phyloP scores from a whole-genome alignment of 2,888 invertebrate species.

The Leptarthrus brevirostris region DNA sequence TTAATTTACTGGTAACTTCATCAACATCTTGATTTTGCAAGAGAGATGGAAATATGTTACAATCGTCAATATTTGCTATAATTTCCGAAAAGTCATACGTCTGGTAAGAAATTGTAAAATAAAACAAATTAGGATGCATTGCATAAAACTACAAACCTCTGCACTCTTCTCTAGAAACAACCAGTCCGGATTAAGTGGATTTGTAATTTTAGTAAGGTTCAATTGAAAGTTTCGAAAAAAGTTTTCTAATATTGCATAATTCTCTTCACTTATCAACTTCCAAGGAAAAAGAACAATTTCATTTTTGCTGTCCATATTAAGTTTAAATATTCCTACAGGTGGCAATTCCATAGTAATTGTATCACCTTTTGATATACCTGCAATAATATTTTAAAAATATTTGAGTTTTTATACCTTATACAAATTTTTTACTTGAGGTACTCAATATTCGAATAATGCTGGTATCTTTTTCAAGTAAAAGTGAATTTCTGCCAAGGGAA shows the following conservation, averaged over 20 bases:
- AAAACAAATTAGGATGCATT: not conserved
- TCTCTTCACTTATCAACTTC: slow-evolving; percentile 52
- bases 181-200: slow-evolving; percentile 56
- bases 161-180: not conserved
- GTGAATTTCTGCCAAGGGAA: slow-evolving; percentile 84
- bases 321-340: slow-evolving; percentile 71
- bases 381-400: not conserved
- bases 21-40: slow-evolving; percentile 64
- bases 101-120: slow-evolving; percentile 56
- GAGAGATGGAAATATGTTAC: slow-evolving; percentile 64
- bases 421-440: slow-evolving; percentile 69
- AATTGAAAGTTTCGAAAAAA: slow-evolving; percentile 52
- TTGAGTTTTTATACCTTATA: not conserved
- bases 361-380: slow-evolving; percentile 56
- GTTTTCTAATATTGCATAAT: not conserved
- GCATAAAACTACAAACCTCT: not conserved
- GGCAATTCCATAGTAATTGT: slow-evolving; percentile 72
- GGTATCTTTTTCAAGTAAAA: slow-evolving; percentile 73
- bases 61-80: slow-evolving; percentile 41
- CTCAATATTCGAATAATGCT: slow-evolving; percentile 67
- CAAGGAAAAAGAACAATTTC: slow-evolving; percentile 65
- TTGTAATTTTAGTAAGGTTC: slow-evolving; percentile 46
- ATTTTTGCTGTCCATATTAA: slow-evolving; percentile 45
- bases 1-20: slow-evolving; percentile 68
- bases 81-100: slow-evolving; percentile 57